Evolutionary conservation across 2,888 invertebrate genomes (phyloP).

Genomic region (Drosophila pseudotakahashii): DNA sequence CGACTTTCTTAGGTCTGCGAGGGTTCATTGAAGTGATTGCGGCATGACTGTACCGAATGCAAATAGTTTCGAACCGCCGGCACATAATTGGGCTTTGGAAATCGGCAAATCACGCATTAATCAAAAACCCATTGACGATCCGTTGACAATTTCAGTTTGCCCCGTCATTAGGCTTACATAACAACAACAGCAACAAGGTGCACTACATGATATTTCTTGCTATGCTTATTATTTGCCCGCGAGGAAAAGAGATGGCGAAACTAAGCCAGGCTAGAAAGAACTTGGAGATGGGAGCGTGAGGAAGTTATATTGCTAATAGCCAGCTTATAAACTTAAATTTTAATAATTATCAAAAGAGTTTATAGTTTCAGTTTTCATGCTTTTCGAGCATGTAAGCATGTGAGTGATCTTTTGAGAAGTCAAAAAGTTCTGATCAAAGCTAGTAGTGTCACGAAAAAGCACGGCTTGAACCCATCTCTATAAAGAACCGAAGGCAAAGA

Average conservation of each 20-base stretch:
- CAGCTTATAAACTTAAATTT: too few relatives aligned
- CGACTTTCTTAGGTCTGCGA: constrained; percentile 57
- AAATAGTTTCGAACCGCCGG: constrained; percentile 45
- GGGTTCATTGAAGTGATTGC: constrained; percentile 67
- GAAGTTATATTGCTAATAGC: too few relatives aligned
- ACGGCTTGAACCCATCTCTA: constrained; percentile 1
- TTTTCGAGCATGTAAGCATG: too few relatives aligned
- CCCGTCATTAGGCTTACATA: constrained; percentile 72
- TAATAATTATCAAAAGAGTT: too few relatives aligned
- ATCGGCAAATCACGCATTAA: constrained; percentile 71
- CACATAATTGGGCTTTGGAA: constrained; percentile 63
- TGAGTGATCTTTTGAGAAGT: too few relatives aligned
- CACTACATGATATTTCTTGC: constrained; percentile 38
- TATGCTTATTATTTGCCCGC: constrained; percentile 33
- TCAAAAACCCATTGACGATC: constrained; percentile 69
- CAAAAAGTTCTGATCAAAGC: not conserved
- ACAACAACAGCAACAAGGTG: constrained; percentile 44
- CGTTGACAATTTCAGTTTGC: constrained; percentile 61
- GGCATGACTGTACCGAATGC: constrained; percentile 64
- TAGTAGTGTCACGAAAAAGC: not conserved
- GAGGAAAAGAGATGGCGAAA: constrained; percentile 18
- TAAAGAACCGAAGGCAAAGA: constrained; percentile 13
- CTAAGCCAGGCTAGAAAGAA: constrained; percentile 51
- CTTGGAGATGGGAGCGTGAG: not conserved
- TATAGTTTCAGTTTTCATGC: too few relatives aligned